Evolutionary conservation across 2,113 vertebrate genomes (phyloP).

Genomic region (Gadus chalcogrammus): DNA sequence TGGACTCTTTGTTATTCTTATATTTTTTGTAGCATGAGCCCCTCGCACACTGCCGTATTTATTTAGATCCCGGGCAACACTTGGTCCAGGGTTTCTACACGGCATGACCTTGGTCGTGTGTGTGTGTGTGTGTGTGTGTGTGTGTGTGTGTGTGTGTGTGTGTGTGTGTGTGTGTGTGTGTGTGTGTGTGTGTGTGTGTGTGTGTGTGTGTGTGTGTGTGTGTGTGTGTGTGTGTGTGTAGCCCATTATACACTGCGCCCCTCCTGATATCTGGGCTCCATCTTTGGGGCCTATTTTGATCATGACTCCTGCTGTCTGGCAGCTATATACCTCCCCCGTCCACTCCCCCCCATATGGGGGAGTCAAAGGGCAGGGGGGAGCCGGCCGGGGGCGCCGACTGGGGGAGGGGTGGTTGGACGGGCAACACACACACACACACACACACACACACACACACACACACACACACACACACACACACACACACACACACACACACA

Average conservation of each 20-base stretch:
- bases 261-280: conserved; percentile 51
- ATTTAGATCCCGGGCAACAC: conserved; percentile 32
- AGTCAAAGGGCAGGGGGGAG: conserved; percentile 61
- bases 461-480: too few relatives aligned
- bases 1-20: conserved; percentile 14
- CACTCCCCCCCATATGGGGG: conserved; percentile 63
- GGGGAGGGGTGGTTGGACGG: conserved; percentile 60
- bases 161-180: conserved; percentile 4
- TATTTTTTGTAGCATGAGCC: conserved; percentile 33
- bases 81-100: conserved; percentile 20
- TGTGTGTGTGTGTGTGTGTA: conserved; percentile 2
- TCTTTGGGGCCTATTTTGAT: conserved; percentile 70
- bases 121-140: conserved; percentile 14
- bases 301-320: conserved; percentile 62
- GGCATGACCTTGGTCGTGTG: conserved; percentile 28
- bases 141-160: conserved; percentile 4
- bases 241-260: conserved; percentile 39
- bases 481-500: too few relatives aligned
- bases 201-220: conserved; percentile 13
- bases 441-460: neutral
- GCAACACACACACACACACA: conserved; percentile 16
- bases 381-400: conserved; percentile 56
- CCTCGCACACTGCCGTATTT: conserved; percentile 32
- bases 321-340: conserved; percentile 59
- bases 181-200: conserved; percentile 12